These are phyloP conservation scores for Colletes gigas DNA, from an alignment of 1,140 invertebrate genomes.

Conservation along the genomic window DNA sequence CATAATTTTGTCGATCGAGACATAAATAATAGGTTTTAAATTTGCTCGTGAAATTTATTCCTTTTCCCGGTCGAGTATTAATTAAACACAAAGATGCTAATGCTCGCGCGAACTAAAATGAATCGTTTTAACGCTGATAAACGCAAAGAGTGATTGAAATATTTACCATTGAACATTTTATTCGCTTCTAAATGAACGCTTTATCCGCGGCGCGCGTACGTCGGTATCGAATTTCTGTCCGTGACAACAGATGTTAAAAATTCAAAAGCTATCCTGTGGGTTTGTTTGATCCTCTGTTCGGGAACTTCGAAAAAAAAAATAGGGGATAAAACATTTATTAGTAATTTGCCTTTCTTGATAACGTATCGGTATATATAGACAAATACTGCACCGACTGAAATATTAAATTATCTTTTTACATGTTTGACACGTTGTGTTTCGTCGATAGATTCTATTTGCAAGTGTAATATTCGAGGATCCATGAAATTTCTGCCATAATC, in stretches of 20 bases:
- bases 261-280: background rate
- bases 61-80: background rate
- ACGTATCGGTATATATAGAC: background rate
- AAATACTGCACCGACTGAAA: too few species aligned
- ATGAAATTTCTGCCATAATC: background rate
- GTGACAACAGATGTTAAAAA: conserved; percentile 17
- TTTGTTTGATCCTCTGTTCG: too few species aligned
- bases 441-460: background rate
- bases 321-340: background rate
- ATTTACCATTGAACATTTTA: background rate
- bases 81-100: background rate
- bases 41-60: too few species aligned
- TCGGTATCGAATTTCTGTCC: background rate
- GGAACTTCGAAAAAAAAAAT: background rate
- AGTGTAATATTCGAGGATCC: too few species aligned
- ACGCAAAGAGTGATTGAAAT: background rate
- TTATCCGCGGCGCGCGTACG: background rate
- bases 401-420: too few species aligned
- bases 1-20: too few species aligned
- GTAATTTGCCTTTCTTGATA: background rate
- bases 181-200: background rate
- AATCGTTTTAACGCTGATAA: background rate
- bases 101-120: background rate
- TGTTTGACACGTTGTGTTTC: background rate
- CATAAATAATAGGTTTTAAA: background rate